Evolutionary conservation across 2,113 vertebrate species (phyloP), one percentile per base, ranked within the genome.

Genomic region (Platichthys flesus): DNA sequence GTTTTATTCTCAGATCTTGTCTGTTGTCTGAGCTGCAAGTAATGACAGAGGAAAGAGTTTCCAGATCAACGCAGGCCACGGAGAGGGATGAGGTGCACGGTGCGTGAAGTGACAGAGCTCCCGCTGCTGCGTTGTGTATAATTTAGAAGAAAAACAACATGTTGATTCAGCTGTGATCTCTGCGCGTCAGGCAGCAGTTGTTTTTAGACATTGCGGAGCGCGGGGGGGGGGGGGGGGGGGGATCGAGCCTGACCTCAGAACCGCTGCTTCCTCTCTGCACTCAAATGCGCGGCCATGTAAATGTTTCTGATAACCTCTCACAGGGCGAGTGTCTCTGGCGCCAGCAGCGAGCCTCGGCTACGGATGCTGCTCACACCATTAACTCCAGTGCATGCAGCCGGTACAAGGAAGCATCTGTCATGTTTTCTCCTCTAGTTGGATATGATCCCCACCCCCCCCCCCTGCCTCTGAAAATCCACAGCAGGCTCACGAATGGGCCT

Each of bases 301-400:
- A 89, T 61, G 72, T 75, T 85, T 37, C 81, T 55, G 77, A 75
- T 86, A 74, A 88, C 85, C 83, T 80, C 67, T 83, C 83, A 75
- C 71, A 72, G 51, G 80, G 75, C 78, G 76, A 82, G 75, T 81
- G 67, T 73, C 20, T 20, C 1, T 40, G 12, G 67, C 56, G 71
- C 67, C 74, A 37, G 74, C 70, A 70, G 82, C 55, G 42, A 79
- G 81, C 42, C 64, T 24, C 49, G 10, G 59, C 64, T 61, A 71
- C 72, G 66, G 58, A 75, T 60, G 74, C 61, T 76, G 49, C 67
- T 61, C 81, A 78, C 77, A 55, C 77, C 74, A 70, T 83, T 83
- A 72, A 79, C n/a, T 54, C 72, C 66, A 5, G 68, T 60, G 75
- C 62, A 47, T 64, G 67, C 26, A 71, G 67, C 72, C 52, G 67